These are phyloP conservation scores for Paramuricea clavata DNA, from an alignment of 92 coral and sea anemone genomes.

Conservation along the genomic window DNA sequence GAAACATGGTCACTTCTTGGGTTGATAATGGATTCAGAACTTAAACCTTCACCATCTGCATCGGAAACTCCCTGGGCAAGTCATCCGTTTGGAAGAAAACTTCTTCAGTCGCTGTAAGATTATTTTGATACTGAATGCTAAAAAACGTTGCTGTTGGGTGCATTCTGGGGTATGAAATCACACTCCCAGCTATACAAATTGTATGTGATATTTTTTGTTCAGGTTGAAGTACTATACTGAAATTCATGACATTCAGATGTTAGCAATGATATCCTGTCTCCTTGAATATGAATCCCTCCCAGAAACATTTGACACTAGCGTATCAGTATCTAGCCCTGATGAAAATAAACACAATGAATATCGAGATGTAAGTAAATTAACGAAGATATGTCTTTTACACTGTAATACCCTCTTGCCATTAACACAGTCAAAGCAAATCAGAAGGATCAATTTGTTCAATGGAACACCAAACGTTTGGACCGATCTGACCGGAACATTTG, in stretches of 20 bases:
- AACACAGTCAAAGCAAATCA: too few relatives aligned
- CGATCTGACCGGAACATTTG: too few relatives aligned
- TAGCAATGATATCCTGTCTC: constrained; percentile 91
- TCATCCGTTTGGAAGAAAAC: constrained; percentile 92
- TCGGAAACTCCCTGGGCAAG: constrained; percentile 97
- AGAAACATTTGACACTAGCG: constrained; percentile 64
- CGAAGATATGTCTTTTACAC: too few relatives aligned
- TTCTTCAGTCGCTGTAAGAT: constrained; percentile 89
- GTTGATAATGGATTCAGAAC: constrained; percentile 79
- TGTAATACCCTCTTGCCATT: too few relatives aligned
- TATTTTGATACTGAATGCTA: neutral
- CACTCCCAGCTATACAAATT: too few relatives aligned
- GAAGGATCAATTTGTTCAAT: too few relatives aligned
- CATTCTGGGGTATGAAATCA: too few relatives aligned
- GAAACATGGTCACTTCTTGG: constrained; percentile 96
- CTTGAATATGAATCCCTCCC: constrained; percentile 83
- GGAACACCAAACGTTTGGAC: too few relatives aligned
- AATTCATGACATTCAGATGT: constrained; percentile 89
- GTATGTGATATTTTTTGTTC: neutral
- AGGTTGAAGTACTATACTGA: constrained; percentile 87
- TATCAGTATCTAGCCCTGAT: neutral
- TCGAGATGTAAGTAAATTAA: constrained; percentile 16
- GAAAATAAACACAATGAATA: neutral
- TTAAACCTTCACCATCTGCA: constrained; percentile 76
- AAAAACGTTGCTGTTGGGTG: neutral